phyloP scores from a whole-genome alignment of 2,113 vertebrate species.

The Stomatorhinus ivindoensis region DNA sequence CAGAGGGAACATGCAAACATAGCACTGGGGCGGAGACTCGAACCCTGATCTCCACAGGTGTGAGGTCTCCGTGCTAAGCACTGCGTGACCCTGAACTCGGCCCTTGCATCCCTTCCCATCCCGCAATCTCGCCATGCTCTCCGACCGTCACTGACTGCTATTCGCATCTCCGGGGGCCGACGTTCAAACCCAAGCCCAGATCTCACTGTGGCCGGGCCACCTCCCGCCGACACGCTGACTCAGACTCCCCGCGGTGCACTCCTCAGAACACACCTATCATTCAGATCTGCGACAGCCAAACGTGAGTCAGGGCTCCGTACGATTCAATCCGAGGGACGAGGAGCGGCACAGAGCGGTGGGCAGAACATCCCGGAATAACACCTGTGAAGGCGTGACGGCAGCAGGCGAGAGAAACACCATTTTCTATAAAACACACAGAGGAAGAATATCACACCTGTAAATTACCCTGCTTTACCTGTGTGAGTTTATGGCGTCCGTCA shows the following conservation, averaged over 20 bases:
- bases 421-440: not conserved
- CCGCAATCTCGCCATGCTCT: not conserved
- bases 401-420: not conserved
- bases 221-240: not conserved
- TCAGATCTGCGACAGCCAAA: not conserved
- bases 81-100: not conserved
- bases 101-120: not conserved
- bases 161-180: not conserved
- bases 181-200: not conserved
- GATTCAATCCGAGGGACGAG: not conserved
- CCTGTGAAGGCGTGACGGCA: not conserved
- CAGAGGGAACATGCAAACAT: not conserved
- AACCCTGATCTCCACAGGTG: not conserved
- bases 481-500: not conserved
- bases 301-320: not conserved
- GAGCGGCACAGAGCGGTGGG: not conserved
- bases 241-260: not conserved
- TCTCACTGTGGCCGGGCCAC: not conserved
- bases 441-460: not conserved
- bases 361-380: not conserved
- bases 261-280: not conserved
- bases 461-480: not conserved
- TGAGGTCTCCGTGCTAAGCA: not conserved
- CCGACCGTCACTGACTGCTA: not conserved
- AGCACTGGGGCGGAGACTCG: not conserved